These are phyloP conservation scores for Metalampra italica DNA, from an alignment of 2,888 invertebrate species.

Conservation along the genomic window DNA sequence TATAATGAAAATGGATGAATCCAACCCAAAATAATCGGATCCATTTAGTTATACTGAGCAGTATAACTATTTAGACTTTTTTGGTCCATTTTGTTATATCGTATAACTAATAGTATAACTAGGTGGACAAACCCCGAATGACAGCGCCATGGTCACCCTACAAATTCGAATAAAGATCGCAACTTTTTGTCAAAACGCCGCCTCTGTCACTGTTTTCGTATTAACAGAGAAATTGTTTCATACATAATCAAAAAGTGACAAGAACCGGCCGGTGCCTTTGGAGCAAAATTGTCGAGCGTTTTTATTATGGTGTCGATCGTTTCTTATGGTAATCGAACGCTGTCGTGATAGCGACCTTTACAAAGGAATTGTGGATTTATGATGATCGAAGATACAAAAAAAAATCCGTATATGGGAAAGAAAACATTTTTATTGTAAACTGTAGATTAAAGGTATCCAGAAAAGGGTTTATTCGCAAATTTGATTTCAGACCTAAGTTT, in stretches of 20 bases:
- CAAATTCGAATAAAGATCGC: constrained; percentile 16
- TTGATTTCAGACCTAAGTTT: no score
- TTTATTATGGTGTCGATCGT: constrained; percentile 40
- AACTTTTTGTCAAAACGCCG: constrained; percentile 24
- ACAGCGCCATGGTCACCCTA: constrained; percentile 12
- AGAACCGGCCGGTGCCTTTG: constrained; percentile 23
- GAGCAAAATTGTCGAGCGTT: constrained; percentile 35
- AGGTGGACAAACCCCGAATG: no score
- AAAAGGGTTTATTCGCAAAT: no score
- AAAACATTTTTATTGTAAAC: no score
- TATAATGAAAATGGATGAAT: no score
- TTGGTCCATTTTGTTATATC: no score
- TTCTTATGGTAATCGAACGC: constrained; percentile 37
- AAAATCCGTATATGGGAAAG: background rate
- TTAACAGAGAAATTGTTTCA: constrained; percentile 37
- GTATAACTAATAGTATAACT: no score
- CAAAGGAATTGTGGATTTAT: constrained; percentile 21
- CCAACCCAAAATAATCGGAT: no score
- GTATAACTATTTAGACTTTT: no score
- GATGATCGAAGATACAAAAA: constrained; percentile 12
- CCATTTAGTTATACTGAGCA: no score
- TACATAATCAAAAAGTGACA: constrained; percentile 24
- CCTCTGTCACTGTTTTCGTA: constrained; percentile 30
- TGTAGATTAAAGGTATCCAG: no score
- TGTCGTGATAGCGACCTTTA: constrained; percentile 12